Percentiles rank a stretch among this genome's conserved stretches.
Evolutionary conservation across 2,888 invertebrate species (phyloP).

Genomic region (Gordius sp.): DNA sequence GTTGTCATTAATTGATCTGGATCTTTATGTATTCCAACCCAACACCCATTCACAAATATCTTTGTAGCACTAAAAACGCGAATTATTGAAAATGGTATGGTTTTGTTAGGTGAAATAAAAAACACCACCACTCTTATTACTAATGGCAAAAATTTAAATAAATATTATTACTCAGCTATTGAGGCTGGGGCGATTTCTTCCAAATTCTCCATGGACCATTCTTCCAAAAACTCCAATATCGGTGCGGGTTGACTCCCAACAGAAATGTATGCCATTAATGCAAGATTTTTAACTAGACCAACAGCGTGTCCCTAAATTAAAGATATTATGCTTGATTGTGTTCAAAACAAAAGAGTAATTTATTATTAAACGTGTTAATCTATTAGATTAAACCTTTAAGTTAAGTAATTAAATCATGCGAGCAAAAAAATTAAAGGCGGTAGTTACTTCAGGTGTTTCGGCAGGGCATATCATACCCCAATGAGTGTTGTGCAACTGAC

Average conservation of each 20-base stretch:
- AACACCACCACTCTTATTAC: not conserved
- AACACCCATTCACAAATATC: slow-evolving; percentile 97
- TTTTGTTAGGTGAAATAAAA: not conserved
- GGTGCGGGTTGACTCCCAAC: slow-evolving; percentile 97
- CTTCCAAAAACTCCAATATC: slow-evolving; percentile 97
- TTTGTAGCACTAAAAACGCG: slow-evolving; percentile 48
- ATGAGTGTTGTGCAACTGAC: slow-evolving; percentile 89
- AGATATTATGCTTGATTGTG: too few relatives aligned
- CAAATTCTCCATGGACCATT: slow-evolving; percentile 99
- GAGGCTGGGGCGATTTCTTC: slow-evolving; percentile 98
- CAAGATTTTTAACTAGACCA: slow-evolving; percentile 89
- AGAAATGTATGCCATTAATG: slow-evolving; percentile 96
- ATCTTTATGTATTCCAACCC: slow-evolving; percentile 92
- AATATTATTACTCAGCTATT: slow-evolving; percentile 49
- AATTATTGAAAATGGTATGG: not conserved
- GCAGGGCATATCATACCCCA: slow-evolving; percentile 99
- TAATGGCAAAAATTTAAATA: too few relatives aligned
- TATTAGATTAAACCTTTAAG: not conserved
- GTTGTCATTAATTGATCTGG: slow-evolving; percentile 97
- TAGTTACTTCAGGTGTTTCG: slow-evolving; percentile 91
- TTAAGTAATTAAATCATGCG: not conserved
- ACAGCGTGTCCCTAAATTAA: too few relatives aligned
- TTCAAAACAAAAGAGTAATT: not conserved
- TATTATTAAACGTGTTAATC: not conserved
- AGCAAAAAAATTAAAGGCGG: slow-evolving; percentile 31